A percentile compares a stretch with the other conserved stretches of the same genome.
Evolutionary conservation across 2,888 invertebrate genomes (phyloP).

Genomic region (Stenchaetothrips biformis): DNA sequence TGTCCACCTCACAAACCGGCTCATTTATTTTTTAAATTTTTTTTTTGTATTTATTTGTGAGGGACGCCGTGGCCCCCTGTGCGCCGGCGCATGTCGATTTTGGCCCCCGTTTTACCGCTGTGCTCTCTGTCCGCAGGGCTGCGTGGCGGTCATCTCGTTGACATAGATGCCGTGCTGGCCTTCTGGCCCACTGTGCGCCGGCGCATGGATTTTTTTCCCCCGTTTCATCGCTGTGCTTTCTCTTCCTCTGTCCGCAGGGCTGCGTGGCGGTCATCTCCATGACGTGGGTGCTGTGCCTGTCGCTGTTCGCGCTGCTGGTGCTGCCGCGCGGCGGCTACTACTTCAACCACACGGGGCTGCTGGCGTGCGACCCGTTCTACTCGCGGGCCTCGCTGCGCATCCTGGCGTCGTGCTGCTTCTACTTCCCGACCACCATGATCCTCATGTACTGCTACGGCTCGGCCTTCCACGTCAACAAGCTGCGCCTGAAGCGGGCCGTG

Average conservation of each 20-base stretch:
- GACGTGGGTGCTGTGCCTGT: slow-evolving; percentile 80
- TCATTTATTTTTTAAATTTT: too few relatives aligned
- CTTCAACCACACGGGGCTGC: slow-evolving; percentile 78
- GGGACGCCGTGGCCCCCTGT: too few relatives aligned
- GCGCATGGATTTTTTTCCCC: not conserved
- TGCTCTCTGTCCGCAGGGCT: slow-evolving; percentile 59
- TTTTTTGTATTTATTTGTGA: too few relatives aligned
- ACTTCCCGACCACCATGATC: slow-evolving; percentile 87
- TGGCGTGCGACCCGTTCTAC: slow-evolving; percentile 85
- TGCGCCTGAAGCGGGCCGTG: slow-evolving; percentile 55
- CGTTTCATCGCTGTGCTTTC: slow-evolving; percentile 32
- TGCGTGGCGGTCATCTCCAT: slow-evolving; percentile 79
- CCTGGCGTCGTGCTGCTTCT: slow-evolving; percentile 79
- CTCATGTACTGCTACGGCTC: slow-evolving; percentile 89
- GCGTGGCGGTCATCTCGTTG: slow-evolving; percentile 64
- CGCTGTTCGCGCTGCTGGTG: slow-evolving; percentile 75
- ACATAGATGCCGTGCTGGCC: too few relatives aligned
- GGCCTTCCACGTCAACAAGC: slow-evolving; percentile 82
- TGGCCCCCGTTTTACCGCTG: slow-evolving; percentile 26
- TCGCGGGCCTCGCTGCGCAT: slow-evolving; percentile 69
- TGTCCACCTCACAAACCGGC: too few relatives aligned
- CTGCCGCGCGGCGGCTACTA: slow-evolving; percentile 81
- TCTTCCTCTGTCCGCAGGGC: slow-evolving; percentile 56
- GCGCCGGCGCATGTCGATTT: too few relatives aligned
- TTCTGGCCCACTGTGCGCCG: too few relatives aligned